Evolutionary conservation across 2,113 vertebrate species (phyloP).

Genomic region (Hydropotes inermis): DNA sequence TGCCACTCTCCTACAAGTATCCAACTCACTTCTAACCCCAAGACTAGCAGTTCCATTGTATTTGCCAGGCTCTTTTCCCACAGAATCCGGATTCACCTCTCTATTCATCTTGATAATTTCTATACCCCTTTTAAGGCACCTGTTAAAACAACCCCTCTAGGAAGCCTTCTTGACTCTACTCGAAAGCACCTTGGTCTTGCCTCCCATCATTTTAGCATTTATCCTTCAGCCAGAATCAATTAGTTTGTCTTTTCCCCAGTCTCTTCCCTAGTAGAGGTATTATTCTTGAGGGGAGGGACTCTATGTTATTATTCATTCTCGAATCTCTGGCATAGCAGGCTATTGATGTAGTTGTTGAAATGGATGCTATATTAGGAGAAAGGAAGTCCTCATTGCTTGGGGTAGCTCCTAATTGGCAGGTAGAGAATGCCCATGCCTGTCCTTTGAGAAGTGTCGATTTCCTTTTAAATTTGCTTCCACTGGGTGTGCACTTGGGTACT

Average conservation of each 20-base stretch:
- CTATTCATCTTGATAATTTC: background rate
- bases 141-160: background rate
- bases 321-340: background rate
- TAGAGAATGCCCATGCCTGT: background rate
- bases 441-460: background rate
- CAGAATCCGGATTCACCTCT: background rate
- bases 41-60: too few species aligned
- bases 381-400: background rate
- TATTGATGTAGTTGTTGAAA: background rate
- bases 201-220: background rate
- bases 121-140: background rate
- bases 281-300: background rate
- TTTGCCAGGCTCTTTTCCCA: background rate
- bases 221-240: background rate
- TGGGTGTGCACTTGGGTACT: background rate
- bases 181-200: background rate
- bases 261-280: background rate
- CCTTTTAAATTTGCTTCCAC: conserved; percentile 1
- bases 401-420: background rate
- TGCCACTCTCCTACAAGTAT: background rate
- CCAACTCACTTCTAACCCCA: background rate
- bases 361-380: background rate
- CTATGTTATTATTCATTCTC: background rate
- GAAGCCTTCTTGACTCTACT: background rate
- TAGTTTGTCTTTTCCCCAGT: background rate